phyloP scores from a whole-genome alignment of 1,140 invertebrate species.

The Geopemphigus sp. region DNA sequence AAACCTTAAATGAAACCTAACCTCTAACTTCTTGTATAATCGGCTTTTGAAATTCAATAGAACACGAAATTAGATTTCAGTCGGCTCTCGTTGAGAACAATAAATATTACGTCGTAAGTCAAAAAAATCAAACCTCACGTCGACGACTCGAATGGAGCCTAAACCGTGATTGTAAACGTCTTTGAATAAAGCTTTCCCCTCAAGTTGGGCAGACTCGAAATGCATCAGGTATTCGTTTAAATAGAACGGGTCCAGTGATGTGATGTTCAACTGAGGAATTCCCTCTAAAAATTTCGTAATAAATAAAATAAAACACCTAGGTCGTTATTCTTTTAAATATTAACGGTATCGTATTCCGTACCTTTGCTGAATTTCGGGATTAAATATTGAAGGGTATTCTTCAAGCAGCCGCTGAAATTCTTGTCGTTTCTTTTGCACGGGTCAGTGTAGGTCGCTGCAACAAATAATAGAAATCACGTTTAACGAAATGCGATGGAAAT shows the following conservation, averaged over 20 bases:
- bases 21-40: neutral
- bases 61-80: neutral
- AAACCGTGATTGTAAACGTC: conserved; percentile 52
- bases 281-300: conserved; percentile 40
- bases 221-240: conserved; percentile 53
- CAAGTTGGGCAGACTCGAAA: conserved; percentile 52
- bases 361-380: conserved; percentile 52
- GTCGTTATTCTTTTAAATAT: neutral
- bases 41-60: neutral
- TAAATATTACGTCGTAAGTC: neutral
- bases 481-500: neutral
- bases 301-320: neutral
- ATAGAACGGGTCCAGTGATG: conserved; percentile 52
- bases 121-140: conserved; percentile 52
- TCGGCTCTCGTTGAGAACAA: neutral
- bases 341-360: conserved; percentile 1
- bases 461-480: neutral
- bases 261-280: conserved; percentile 50
- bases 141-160: conserved; percentile 51
- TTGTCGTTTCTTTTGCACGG: conserved; percentile 52
- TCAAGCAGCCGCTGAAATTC: conserved; percentile 51
- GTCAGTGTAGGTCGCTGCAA: conserved; percentile 52
- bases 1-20: no score
- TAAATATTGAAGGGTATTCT: conserved; percentile 51
- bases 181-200: conserved; percentile 51